These are phyloP conservation scores for Amphiduros pacificus DNA, from an alignment of 2,888 invertebrate genomes.

Conservation along the genomic window DNA sequence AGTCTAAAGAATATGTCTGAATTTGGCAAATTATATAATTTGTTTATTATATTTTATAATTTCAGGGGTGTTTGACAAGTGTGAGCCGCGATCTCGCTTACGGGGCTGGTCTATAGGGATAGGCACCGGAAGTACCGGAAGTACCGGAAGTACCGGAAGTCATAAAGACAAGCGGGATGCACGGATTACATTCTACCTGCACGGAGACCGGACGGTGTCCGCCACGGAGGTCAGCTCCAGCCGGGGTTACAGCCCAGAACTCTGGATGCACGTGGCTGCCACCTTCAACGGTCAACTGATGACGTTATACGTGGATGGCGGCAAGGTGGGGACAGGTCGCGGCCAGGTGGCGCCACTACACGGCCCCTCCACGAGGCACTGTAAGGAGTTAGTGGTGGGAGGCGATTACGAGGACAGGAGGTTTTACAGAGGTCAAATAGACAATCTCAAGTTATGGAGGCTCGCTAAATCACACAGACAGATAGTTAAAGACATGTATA, in stretches of 20 bases:
- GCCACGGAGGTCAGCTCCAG: conserved; percentile 32
- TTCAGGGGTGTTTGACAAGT: conserved; percentile 20
- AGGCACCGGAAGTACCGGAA: conserved; percentile 32
- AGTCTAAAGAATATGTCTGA: no score
- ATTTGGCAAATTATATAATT: no score
- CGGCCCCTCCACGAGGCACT: conserved; percentile 23
- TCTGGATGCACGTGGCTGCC: conserved; percentile 43
- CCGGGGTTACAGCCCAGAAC: conserved; percentile 31
- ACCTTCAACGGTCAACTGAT: conserved; percentile 39
- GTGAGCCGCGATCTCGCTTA: conserved; percentile 1
- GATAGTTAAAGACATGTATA: not conserved
- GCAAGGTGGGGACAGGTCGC: conserved; percentile 33
- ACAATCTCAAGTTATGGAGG: not conserved
- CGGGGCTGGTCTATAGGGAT: conserved; percentile 39
- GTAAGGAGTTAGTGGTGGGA: conserved; percentile 41
- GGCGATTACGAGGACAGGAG: no score
- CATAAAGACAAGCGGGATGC: conserved; percentile 30
- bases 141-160: conserved; percentile 18
- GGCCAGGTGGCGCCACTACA: conserved; percentile 38
- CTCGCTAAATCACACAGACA: not conserved
- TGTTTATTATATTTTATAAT: not conserved
- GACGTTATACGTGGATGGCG: conserved; percentile 42
- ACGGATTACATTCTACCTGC: conserved; percentile 37
- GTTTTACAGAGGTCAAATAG: not conserved
- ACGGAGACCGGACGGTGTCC: conserved; percentile 30